Percentiles rank a stretch among this genome's conserved stretches.
These are phyloP conservation scores for Pyrochroa serraticornis DNA, from an alignment of 2,888 invertebrate species.

Conservation along the genomic window DNA sequence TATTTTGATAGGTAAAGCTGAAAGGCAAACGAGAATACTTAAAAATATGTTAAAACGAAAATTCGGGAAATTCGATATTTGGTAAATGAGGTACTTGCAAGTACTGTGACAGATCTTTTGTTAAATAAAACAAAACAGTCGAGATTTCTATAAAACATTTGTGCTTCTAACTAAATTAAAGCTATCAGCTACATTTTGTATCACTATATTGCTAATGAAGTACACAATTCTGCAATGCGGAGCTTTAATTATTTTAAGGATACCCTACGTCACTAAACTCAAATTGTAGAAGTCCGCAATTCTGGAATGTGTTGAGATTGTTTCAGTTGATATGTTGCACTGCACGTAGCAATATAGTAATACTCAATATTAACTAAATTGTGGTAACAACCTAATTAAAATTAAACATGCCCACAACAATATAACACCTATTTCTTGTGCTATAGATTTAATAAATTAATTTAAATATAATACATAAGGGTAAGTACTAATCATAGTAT, in stretches of 20 bases:
- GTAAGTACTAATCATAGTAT: constrained; percentile 17
- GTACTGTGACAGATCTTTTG: too few species aligned
- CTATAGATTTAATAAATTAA: constrained; percentile 29
- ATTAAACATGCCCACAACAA: constrained; percentile 22
- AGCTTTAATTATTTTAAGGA: neutral
- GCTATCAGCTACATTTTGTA: constrained; percentile 4
- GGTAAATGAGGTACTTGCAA: too few species aligned
- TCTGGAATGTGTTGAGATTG: constrained; percentile 8
- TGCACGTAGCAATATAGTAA: constrained; percentile 4
- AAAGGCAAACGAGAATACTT: constrained; percentile 17
- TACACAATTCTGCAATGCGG: neutral
- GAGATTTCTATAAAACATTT: neutral
- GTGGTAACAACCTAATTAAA: constrained; percentile 10
- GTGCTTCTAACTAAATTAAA: constrained; percentile 13
- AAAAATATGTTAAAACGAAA: neutral
- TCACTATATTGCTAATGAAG: constrained; percentile 9
- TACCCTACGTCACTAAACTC: neutral
- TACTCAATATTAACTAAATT: constrained; percentile 1
- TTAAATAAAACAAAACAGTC: constrained; percentile 4
- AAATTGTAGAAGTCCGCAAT: too few species aligned
- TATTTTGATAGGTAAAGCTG: constrained; percentile 40
- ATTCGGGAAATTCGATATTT: neutral
- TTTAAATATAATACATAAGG: constrained; percentile 21
- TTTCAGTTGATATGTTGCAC: constrained; percentile 3
- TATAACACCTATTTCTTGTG: constrained; percentile 16